Evolutionary conservation across 2,113 vertebrate genomes (phyloP).

Genomic region (Cinclus cinclus): DNA sequence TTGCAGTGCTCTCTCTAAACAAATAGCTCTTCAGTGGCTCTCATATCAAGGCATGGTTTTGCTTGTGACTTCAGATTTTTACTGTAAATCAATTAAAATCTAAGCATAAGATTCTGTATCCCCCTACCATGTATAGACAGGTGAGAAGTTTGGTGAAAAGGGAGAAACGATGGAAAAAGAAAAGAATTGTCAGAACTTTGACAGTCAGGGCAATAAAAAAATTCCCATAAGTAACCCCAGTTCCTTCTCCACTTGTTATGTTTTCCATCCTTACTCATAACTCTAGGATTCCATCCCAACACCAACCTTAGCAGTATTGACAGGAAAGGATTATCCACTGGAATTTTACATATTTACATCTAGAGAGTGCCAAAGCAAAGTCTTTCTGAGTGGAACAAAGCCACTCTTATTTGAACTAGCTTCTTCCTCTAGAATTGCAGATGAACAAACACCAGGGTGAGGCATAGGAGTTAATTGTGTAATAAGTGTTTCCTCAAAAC

Average conservation of each 20-base stretch:
- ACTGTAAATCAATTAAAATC: background rate
- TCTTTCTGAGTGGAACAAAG: conserved; percentile 26
- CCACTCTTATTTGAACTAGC: background rate
- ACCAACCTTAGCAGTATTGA: conserved; percentile 15
- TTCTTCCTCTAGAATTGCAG: background rate
- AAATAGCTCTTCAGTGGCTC: background rate
- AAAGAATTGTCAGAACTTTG: background rate
- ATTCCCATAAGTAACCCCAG: background rate
- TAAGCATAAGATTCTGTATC: background rate
- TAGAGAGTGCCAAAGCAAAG: conserved; percentile 17
- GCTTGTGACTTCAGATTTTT: background rate
- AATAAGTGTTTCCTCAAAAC: background rate
- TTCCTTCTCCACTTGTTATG: conserved; percentile 23
- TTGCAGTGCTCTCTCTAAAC: background rate
- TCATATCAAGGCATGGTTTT: background rate
- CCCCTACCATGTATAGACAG: background rate
- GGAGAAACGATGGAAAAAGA: background rate
- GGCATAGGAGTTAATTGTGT: background rate
- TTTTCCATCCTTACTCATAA: conserved; percentile 58
- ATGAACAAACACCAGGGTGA: background rate
- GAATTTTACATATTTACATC: conserved; percentile 60
- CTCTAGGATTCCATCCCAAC: conserved; percentile 29
- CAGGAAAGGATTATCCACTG: conserved; percentile 55
- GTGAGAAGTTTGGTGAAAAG: background rate
- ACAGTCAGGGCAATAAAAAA: background rate